Base-by-base conservation (phyloP, 2,888 invertebrate genomes). In the Lithophane socia region DNA sequence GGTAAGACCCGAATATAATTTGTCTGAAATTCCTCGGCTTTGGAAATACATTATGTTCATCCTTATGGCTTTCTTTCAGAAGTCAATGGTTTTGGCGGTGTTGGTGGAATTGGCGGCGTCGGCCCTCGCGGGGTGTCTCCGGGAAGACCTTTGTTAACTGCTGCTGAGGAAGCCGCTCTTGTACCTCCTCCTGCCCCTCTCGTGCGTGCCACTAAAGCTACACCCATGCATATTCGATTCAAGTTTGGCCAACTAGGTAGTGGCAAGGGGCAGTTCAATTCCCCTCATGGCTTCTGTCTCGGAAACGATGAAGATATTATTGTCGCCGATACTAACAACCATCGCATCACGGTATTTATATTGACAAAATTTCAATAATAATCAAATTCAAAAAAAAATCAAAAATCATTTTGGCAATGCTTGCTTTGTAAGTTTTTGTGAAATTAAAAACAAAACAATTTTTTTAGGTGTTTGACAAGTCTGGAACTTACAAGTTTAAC, bases 251-350 rank as follows among this genome's bases (percentile, higher is more conserved):
- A 99, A 89, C 97, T 99, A 85, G 99, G 99, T 49, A 98, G 99
- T 49, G 98, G 98, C 82, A 99, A 99, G 93, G 98, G 99, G 37
- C 99, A 99, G 95, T 99, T 99, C 92, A 99, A 99, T 95, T 99
- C 99, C 0, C 99, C 99, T 0, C 99, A 99, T 94, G 99, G 99
- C 66, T 99, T 99, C 94, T 99, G 99, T 92, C 97, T 99, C 84
- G 99, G 99, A 56, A 97, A 98, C 73, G 99, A 99, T 91, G 99
- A 99, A 94, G 99, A 99, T 92, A 99, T 99, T 87, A 98, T 99
- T 90, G 99, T 99, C 42, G 99, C 99, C 63, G 99, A 99, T 93
- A 99, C 99, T 9, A 99, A 99, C 93, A 99, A 99, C 94, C 99
- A 99, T 96, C 98, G 99, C 84, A 99, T 99, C 91, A 98, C 99